These are phyloP conservation scores for Sclerodermus sp. DNA, from an alignment of 2,888 invertebrate species.

Conservation along the genomic window DNA sequence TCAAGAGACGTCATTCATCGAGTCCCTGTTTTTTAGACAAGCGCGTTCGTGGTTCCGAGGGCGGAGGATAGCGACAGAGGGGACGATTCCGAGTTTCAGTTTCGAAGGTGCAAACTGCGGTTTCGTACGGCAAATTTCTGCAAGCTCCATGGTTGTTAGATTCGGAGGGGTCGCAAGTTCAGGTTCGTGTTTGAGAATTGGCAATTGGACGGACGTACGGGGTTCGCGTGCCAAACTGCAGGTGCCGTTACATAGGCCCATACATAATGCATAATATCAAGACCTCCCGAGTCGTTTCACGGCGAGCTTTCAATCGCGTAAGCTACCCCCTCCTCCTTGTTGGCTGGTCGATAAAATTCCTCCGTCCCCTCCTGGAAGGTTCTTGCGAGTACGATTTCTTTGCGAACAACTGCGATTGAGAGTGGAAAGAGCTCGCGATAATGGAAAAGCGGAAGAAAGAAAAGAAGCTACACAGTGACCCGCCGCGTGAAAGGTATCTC, in stretches of 20 bases:
- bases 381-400: no score
- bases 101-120: no score
- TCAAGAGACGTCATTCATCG: no score
- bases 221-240: constrained; percentile 49
- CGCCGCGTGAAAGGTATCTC: no score
- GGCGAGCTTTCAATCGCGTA: constrained; percentile 52
- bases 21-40: no score
- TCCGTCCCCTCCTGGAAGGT: background rate
- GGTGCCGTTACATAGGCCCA: constrained; percentile 44
- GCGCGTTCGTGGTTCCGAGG: no score
- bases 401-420: no score
- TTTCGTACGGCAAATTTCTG: constrained; percentile 23
- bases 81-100: no score
- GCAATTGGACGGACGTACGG: constrained; percentile 17
- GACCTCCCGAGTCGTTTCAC: constrained; percentile 49
- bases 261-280: constrained; percentile 53
- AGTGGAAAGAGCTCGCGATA: no score
- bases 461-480: no score
- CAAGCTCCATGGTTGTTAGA: constrained; percentile 12
- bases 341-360: constrained; percentile 1
- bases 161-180: constrained; percentile 31
- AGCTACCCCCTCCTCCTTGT: constrained; percentile 26
- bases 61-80: no score
- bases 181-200: constrained; percentile 30
- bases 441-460: no score